A percentile compares a stretch with the other conserved stretches of the same genome.
These are phyloP conservation scores for Triplophysa siluroides DNA, from an alignment of 2,113 vertebrate genomes.

Conservation along the genomic window DNA sequence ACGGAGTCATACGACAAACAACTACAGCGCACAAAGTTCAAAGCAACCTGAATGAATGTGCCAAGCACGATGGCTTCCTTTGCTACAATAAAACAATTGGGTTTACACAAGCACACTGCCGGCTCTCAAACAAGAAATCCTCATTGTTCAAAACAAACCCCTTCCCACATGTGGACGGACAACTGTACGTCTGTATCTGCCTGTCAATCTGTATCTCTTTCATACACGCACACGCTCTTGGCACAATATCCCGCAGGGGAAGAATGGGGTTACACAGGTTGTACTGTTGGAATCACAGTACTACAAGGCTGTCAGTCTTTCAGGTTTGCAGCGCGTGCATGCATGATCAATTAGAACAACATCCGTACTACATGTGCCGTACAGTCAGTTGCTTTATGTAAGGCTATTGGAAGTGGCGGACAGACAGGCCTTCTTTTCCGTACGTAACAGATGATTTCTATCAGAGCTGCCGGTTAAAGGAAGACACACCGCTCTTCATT, in stretches of 20 bases:
- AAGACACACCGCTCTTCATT: slow-evolving; percentile 61
- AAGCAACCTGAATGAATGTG: slow-evolving; percentile 7
- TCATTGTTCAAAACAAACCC: slow-evolving; percentile 12
- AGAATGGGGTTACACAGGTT: slow-evolving; percentile 5
- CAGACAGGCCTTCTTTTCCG: slow-evolving; percentile 51
- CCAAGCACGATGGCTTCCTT: slow-evolving; percentile 22
- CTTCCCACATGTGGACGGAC: neutral
- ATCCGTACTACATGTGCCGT: slow-evolving; percentile 9
- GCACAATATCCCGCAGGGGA: neutral
- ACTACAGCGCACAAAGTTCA: neutral
- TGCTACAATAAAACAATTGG: slow-evolving; percentile 1
- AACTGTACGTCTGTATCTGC: slow-evolving; percentile 7
- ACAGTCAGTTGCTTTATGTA: slow-evolving; percentile 23
- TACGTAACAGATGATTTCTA: slow-evolving; percentile 63
- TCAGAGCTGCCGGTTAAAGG: slow-evolving; percentile 61
- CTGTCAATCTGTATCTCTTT: neutral
- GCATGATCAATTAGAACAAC: slow-evolving; percentile 12
- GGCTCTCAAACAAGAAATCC: slow-evolving; percentile 6
- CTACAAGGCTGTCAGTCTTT: neutral
- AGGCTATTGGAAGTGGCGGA: slow-evolving; percentile 17
- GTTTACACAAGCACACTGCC: neutral
- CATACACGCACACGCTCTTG: neutral
- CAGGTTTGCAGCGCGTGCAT: slow-evolving; percentile 1
- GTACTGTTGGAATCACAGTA: slow-evolving; percentile 12
- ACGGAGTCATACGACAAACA: slow-evolving; percentile 2